Evolutionary conservation across 2,888 invertebrate genomes (phyloP).

Genomic region (Galerucella nymphaeae): DNA sequence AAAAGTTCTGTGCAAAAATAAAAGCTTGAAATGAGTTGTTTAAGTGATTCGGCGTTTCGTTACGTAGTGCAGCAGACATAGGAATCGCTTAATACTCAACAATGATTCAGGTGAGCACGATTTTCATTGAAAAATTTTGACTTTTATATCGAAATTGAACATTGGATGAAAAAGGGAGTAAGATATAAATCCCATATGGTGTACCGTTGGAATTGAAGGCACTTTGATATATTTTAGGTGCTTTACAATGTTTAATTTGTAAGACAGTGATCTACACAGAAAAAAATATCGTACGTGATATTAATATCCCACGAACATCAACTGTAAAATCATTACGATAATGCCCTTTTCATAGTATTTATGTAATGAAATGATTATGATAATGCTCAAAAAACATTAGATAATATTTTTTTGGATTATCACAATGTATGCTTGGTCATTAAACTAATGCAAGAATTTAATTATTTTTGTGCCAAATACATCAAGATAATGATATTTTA

Average conservation of each 20-base stretch:
- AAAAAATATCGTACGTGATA: too few relatives aligned
- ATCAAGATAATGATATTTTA: too few relatives aligned
- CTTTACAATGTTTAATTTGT: neutral
- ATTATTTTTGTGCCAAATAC: too few relatives aligned
- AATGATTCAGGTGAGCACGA: slow-evolving; percentile 42
- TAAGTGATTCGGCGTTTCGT: slow-evolving; percentile 24
- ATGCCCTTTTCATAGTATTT: too few relatives aligned
- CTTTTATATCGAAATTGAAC: neutral
- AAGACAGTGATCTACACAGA: neutral
- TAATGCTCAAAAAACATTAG: too few relatives aligned
- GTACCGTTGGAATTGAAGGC: neutral
- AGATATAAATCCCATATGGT: neutral
- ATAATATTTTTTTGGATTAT: too few relatives aligned
- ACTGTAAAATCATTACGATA: too few relatives aligned
- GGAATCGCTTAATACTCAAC: slow-evolving; percentile 30
- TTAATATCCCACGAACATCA: too few relatives aligned
- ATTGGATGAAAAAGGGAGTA: neutral
- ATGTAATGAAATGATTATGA: too few relatives aligned
- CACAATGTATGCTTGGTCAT: too few relatives aligned
- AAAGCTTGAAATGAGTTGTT: slow-evolving; percentile 24
- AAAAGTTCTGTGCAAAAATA: slow-evolving; percentile 27
- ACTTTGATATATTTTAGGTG: too few relatives aligned
- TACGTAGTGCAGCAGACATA: slow-evolving; percentile 34
- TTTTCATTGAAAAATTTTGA: neutral
- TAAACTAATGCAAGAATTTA: too few relatives aligned